phyloP scores from a whole-genome alignment of 1,140 invertebrate species.

The Scylla paramamosain region DNA sequence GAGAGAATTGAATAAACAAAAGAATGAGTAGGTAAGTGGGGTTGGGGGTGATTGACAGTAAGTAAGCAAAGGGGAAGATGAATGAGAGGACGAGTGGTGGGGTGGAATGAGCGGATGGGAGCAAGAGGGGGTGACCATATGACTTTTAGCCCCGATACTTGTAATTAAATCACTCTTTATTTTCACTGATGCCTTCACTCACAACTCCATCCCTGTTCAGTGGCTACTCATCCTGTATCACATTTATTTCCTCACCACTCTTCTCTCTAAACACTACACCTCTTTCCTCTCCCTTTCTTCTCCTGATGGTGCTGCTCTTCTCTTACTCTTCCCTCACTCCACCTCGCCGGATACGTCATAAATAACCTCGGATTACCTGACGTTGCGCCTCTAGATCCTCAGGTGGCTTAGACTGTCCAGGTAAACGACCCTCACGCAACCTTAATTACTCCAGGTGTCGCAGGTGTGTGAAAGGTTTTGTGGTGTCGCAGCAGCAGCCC shows the following conservation, averaged over 20 bases:
- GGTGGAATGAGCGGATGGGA: no score
- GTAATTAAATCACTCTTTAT: not conserved
- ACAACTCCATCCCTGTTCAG: not conserved
- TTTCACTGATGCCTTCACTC: not conserved
- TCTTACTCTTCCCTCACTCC: not conserved
- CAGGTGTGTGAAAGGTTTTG: not conserved
- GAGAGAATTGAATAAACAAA: not conserved
- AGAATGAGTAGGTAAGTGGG: not conserved
- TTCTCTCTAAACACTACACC: not conserved
- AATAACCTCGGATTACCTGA: constrained; percentile 53
- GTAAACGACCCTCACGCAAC: constrained; percentile 28
- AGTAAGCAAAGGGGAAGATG: not conserved
- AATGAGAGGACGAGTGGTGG: not conserved
- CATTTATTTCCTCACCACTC: not conserved
- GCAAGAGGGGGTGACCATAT: no score
- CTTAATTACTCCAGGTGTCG: constrained; percentile 56
- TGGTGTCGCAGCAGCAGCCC: not conserved
- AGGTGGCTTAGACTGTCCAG: constrained; percentile 46
- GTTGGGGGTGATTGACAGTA: not conserved
- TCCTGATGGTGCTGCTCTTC: not conserved
- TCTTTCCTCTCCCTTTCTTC: not conserved
- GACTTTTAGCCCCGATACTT: no score
- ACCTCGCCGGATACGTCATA: constrained; percentile 18
- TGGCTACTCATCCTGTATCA: no score
- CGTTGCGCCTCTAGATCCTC: constrained; percentile 45